Evolutionary conservation across 2,797 vertebrate genomes (phyloP).

Genomic region (Anguilla marmorata): DNA sequence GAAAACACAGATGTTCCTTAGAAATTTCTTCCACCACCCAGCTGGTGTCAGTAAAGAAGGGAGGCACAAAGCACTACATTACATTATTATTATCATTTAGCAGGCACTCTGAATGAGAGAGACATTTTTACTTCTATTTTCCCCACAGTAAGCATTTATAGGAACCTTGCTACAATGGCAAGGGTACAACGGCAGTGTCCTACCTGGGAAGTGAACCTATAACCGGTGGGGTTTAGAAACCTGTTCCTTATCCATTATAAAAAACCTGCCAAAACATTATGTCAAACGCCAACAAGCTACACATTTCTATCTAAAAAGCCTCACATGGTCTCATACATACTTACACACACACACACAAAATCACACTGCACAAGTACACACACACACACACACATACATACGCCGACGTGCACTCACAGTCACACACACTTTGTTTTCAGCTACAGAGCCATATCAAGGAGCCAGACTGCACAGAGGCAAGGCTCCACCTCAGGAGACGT

Average conservation of each 20-base stretch:
- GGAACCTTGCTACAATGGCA: background rate
- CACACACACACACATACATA: background rate
- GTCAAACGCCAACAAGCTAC: background rate
- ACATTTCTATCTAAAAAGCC: background rate
- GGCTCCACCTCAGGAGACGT: background rate
- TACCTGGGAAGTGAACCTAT: no score
- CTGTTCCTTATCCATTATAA: no score
- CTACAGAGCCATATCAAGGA: background rate
- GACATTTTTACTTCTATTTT: background rate
- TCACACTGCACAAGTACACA: background rate
- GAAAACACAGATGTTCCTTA: background rate
- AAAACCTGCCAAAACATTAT: no score
- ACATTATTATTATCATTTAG: no score
- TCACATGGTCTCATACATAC: background rate
- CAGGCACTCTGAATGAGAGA: background rate
- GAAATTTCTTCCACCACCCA: background rate
- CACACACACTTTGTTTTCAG: background rate
- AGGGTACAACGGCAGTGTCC: background rate
- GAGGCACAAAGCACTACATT: background rate
- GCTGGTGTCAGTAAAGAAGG: background rate
- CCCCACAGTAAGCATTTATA: background rate
- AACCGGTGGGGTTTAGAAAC: no score
- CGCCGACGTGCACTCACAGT: background rate
- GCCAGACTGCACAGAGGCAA: background rate
- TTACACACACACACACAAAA: background rate